Base-by-base conservation (phyloP, 2,113 vertebrate genomes). In the Pluvianellus socialis region DNA sequence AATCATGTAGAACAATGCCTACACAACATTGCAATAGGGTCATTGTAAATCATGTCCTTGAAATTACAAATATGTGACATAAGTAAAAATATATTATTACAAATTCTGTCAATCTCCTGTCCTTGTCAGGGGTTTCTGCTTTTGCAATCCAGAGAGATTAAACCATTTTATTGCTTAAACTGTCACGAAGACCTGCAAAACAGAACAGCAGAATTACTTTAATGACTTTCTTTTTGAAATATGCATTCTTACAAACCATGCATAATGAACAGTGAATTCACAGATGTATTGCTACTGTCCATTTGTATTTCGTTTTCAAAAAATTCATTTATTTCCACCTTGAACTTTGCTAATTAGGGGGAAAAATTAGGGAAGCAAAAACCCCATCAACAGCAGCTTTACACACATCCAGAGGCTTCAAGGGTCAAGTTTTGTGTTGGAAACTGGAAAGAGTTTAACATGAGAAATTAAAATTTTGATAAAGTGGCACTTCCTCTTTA, bases 61-160 rank as follows among this genome's bases (percentile, higher is more conserved):
- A 98, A 98, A 98, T 97, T 94, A 96, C 85, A 96, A 96, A 97
- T 97, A 98, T 97, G 92, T 98, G 96, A 94, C 92, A 96, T 94
- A 98, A 97, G 92, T 97, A 94, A 96, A 98, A 97, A 95, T 97
- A 96, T 62, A 95, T 95, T 92, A 96, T 97, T 97, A 97, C 40
- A 76, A 94, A 97, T 97, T 97, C 97, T 95, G 95, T 95, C 88
- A 97, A 86, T 98, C 95, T 96, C 44, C 81, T 84, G 87, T 96
- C 87, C 96, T 98, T 98, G 97, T 97, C 96, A 94, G 74, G 47
- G 86, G 74, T 91, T 94, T 97, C 63, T 86, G 38, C 91, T 96
- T 96, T 90, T 96, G 83, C 94, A 97, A 88, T 97, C 97, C 90
- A 83, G 92, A 80, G 97, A 98, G 96, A 98, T 97, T 97, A 97